phyloP scores from a whole-genome alignment of 30 jellyfish, hydroid and myxozoan species.

The Chrysaora quinquecirrha region DNA sequence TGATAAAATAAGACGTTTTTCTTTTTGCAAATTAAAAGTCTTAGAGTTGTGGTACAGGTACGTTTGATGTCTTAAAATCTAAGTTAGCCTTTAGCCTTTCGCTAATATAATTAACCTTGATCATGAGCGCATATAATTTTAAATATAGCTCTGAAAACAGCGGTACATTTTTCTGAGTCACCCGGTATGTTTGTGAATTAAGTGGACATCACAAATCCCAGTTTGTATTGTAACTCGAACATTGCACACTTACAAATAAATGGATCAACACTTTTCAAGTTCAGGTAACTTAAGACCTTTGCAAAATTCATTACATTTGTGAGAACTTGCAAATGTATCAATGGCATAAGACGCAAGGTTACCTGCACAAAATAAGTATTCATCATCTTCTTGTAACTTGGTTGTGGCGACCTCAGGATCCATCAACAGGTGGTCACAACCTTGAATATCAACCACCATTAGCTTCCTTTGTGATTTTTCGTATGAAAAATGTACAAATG shows the following conservation, averaged over 20 bases:
- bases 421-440: conserved; percentile 5
- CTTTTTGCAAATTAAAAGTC: too few relatives aligned
- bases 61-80: not conserved
- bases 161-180: not conserved
- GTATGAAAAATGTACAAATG: not conserved
- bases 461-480: not conserved
- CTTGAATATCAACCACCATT: conserved; percentile 1
- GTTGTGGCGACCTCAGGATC: conserved; percentile 7
- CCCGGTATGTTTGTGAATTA: conserved; percentile 2
- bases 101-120: not conserved
- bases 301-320: not conserved
- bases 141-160: not conserved
- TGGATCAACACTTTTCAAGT: not conserved
- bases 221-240: not conserved
- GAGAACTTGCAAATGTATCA: not conserved
- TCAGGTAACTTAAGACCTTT: conserved; percentile 1
- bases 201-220: conserved; percentile 1
- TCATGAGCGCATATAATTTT: not conserved
- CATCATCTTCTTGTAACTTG: not conserved
- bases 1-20: too few relatives aligned
- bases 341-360: conserved; percentile 1
- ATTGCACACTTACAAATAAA: not conserved
- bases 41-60: too few relatives aligned
- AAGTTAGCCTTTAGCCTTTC: conserved; percentile 2
- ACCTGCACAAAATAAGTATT: not conserved